Conservation (phyloP, 2,113 vertebrate genomes). For the Tragelaphus scriptus region DNA sequence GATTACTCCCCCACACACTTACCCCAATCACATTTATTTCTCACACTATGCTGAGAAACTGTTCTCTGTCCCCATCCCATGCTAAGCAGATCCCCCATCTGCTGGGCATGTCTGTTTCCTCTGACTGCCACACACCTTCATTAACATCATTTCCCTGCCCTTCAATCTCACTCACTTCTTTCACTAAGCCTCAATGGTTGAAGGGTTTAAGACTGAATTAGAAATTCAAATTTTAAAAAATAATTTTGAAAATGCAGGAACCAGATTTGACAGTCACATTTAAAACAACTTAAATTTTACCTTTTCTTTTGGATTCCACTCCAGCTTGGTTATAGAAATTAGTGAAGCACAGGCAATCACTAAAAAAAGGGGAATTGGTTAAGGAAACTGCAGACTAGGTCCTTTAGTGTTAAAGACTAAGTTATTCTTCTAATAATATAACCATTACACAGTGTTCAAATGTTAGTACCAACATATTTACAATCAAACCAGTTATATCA, state of each 20-base stretch:
- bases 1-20: neutral
- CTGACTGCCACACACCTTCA: neutral
- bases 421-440: neutral
- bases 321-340: conserved; percentile 81
- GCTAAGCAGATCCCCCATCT: neutral
- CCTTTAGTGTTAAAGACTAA: neutral
- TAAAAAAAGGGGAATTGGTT: conserved; percentile 66
- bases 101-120: neutral
- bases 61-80: neutral
- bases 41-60: neutral
- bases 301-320: conserved; percentile 86
- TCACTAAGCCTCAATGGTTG: neutral
- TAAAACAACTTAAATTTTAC: conserved; percentile 74
- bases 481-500: neutral
- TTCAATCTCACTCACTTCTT: neutral
- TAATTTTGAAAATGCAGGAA: neutral
- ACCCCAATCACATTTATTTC: neutral
- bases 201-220: neutral
- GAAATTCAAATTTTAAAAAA: neutral
- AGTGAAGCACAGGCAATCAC: conserved; percentile 84
- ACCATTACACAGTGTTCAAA: neutral
- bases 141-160: neutral
- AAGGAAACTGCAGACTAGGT: conserved; percentile 75
- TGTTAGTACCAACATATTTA: neutral
- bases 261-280: neutral